Percentiles rank a stretch among this genome's conserved stretches.
Evolutionary conservation across 2,888 invertebrate genomes (phyloP).

Genomic region (Palloptera scutellata): DNA sequence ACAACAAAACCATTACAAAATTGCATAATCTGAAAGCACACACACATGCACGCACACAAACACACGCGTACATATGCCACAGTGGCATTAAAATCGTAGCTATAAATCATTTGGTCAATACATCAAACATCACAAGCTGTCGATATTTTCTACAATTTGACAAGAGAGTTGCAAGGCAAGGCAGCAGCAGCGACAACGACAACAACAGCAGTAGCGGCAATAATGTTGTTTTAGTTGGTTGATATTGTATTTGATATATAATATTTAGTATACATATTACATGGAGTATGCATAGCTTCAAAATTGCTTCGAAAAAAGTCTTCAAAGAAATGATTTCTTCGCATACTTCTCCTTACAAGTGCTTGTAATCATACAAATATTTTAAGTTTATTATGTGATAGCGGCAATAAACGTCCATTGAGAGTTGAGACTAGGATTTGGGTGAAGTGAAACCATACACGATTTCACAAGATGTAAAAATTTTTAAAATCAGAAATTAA

Average conservation of each 20-base stretch:
- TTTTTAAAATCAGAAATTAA: no score
- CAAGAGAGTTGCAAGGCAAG: conserved; percentile 3
- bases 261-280: no score
- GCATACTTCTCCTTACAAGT: not conserved
- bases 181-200: conserved; percentile 15
- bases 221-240: conserved; percentile 12
- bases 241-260: conserved; percentile 1
- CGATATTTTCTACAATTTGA: conserved; percentile 27
- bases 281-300: no score
- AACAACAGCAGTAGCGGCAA: conserved; percentile 23
- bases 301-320: no score
- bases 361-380: not conserved
- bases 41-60: not conserved
- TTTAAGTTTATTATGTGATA: no score
- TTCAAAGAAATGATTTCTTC: no score
- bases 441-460: no score
- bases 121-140: conserved; percentile 4
- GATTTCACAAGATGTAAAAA: no score
- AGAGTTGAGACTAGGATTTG: no score
- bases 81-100: not conserved
- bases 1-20: conserved; percentile 6
- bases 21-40: not conserved
- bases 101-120: conserved; percentile 5
- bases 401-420: no score
- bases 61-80: not conserved